These are phyloP conservation scores for Barnardius zonarius DNA, from an alignment of 2,113 vertebrate genomes.

Conservation along the genomic window DNA sequence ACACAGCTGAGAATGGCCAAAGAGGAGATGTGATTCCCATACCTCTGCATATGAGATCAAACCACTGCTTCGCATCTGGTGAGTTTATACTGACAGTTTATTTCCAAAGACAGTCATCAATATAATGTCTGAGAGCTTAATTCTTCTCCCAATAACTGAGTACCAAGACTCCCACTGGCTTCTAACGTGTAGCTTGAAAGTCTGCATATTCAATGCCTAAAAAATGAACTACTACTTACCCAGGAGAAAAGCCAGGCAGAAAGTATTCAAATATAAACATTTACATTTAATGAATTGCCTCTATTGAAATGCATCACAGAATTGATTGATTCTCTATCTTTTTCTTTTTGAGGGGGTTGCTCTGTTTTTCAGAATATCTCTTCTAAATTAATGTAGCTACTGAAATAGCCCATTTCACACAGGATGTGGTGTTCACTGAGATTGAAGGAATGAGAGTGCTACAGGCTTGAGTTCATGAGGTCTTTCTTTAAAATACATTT, in stretches of 20 bases:
- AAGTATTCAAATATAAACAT: conserved; percentile 25
- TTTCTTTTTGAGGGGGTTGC: neutral
- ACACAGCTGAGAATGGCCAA: neutral
- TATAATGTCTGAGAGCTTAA: conserved; percentile 19
- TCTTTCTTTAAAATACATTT: neutral
- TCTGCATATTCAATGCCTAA: neutral
- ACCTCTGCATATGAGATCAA: neutral
- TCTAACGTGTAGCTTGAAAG: conserved; percentile 7
- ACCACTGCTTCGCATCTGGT: neutral
- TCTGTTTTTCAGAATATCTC: neutral
- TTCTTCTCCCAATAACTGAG: neutral
- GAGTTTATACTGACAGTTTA: conserved; percentile 19
- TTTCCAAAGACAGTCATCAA: conserved; percentile 40
- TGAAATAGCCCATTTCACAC: neutral
- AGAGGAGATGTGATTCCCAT: neutral
- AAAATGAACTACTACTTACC: neutral
- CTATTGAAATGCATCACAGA: neutral
- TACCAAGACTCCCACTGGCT: conserved; percentile 30
- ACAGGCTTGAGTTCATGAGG: neutral
- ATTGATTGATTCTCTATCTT: neutral
- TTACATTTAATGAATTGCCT: neutral
- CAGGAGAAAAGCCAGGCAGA: conserved; percentile 20
- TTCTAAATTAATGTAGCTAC: neutral
- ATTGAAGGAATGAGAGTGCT: neutral
- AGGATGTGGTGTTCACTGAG: neutral